Evolutionary conservation across 2,888 invertebrate genomes (phyloP).

Genomic region (Erebia epiphron): DNA sequence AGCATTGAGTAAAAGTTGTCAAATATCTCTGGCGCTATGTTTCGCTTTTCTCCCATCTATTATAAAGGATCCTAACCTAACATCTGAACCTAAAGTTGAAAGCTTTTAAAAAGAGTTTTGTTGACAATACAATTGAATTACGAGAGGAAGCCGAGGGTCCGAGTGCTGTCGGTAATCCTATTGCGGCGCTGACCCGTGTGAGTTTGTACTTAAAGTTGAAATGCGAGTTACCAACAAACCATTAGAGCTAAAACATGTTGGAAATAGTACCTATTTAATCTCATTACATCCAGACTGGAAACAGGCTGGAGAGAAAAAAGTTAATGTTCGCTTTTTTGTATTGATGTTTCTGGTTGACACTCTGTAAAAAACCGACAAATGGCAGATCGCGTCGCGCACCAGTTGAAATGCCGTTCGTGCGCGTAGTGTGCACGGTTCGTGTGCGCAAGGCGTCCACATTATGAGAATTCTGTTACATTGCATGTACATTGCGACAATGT

Average conservation of each 20-base stretch:
- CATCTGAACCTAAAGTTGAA: conserved; percentile 34
- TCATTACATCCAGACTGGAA: no score
- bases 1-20: neutral
- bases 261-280: no score
- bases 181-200: conserved; percentile 66
- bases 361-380: no score
- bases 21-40: neutral
- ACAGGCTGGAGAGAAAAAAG: no score
- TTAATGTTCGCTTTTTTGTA: no score
- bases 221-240: conserved; percentile 44
- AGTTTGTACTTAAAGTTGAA: conserved; percentile 64
- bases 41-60: neutral
- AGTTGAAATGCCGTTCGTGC: no score
- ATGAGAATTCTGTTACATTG: no score
- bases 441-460: no score
- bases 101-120: conserved; percentile 48
- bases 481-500: no score
- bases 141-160: conserved; percentile 54
- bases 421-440: no score
- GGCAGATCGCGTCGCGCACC: no score
- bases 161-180: conserved; percentile 73
- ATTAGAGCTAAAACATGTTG: neutral
- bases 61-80: neutral
- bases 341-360: no score
- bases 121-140: conserved; percentile 70